Conservation (phyloP, 2,797 vertebrate species). For the Gorsachius magnificus region DNA sequence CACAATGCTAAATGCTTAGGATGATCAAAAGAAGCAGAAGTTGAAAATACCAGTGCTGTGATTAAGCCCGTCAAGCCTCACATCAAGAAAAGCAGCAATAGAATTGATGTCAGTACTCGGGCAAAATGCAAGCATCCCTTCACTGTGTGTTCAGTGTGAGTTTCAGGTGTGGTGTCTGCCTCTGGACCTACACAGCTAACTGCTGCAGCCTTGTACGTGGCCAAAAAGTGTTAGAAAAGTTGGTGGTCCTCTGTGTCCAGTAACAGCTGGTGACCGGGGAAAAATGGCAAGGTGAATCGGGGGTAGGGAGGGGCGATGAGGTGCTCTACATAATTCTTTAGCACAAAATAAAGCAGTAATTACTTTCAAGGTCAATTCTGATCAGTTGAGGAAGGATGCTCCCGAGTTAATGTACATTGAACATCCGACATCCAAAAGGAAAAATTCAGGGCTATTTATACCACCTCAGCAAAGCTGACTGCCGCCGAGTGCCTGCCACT, state of each 20-base stretch:
- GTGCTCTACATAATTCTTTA: background rate
- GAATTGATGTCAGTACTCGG: background rate
- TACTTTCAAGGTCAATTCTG: background rate
- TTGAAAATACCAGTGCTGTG: background rate
- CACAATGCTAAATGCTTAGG: background rate
- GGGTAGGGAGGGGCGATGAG: background rate
- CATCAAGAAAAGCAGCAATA: background rate
- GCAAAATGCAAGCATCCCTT: background rate
- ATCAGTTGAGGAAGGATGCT: background rate
- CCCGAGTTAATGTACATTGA: background rate
- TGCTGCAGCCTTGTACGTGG: background rate
- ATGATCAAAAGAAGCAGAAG: background rate
- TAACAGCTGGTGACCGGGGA: background rate
- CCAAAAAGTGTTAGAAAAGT: background rate
- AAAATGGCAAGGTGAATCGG: background rate
- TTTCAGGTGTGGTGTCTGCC: background rate
- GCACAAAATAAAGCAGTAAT: background rate
- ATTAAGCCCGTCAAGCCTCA: background rate
- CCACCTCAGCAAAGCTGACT: background rate
- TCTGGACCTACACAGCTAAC: background rate
- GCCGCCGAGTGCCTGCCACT: background rate
- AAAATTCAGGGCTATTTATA: background rate
- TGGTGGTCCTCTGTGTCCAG: background rate
- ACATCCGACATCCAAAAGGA: background rate
- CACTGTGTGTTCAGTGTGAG: accelerated